These are phyloP conservation scores for Calliopsis andreniformis DNA, from an alignment of 1,140 invertebrate genomes.

Conservation along the genomic window DNA sequence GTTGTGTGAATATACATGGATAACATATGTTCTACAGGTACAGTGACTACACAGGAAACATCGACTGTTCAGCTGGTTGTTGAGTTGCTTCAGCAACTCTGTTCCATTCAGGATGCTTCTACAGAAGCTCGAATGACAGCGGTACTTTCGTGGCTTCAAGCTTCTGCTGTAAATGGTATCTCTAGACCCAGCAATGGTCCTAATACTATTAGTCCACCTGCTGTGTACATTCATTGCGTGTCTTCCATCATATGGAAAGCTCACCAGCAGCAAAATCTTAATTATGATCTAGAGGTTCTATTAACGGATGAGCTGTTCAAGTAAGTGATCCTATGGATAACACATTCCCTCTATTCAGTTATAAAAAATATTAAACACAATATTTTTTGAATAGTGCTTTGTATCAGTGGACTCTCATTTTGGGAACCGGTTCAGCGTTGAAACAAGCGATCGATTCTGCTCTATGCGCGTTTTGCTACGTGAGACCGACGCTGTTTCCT, in stretches of 20 bases:
- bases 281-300: slow-evolving; percentile 85
- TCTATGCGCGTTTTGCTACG: slow-evolving; percentile 92
- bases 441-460: slow-evolving; percentile 91
- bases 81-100: slow-evolving; percentile 90
- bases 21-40: slow-evolving; percentile 59
- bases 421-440: slow-evolving; percentile 85
- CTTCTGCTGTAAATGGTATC: slow-evolving; percentile 79
- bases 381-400: slow-evolving; percentile 81
- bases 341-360: neutral
- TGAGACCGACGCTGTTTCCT: slow-evolving; percentile 89
- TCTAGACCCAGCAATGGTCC: slow-evolving; percentile 58
- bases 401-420: slow-evolving; percentile 88
- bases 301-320: slow-evolving; percentile 88
- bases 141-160: slow-evolving; percentile 85
- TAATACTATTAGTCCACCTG: slow-evolving; percentile 76
- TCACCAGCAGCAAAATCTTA: slow-evolving; percentile 83
- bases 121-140: slow-evolving; percentile 82
- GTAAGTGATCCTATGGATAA: slow-evolving; percentile 60
- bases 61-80: slow-evolving; percentile 87
- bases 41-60: slow-evolving; percentile 73
- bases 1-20: neutral
- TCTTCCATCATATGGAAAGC: slow-evolving; percentile 92
- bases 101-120: slow-evolving; percentile 82
- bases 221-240: slow-evolving; percentile 86
- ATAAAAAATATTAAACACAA: slow-evolving; percentile 24